Evolutionary conservation across 2,888 invertebrate genomes (phyloP).

Genomic region (Leptarthrus brevirostris): DNA sequence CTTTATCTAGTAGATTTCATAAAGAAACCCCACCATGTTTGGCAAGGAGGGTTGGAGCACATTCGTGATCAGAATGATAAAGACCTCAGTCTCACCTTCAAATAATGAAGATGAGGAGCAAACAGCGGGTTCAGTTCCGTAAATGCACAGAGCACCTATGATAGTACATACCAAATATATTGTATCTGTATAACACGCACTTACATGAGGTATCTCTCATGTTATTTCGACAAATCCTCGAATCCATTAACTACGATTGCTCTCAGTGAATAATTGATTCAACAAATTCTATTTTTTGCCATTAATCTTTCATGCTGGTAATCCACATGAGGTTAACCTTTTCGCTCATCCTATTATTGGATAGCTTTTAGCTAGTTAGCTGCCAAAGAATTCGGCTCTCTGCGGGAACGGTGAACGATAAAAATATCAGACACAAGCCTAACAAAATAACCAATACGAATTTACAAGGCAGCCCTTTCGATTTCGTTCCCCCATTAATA

Average conservation of each 20-base stretch:
- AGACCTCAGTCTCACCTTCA: conserved; percentile 4
- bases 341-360: conserved; percentile 10
- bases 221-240: conserved; percentile 55
- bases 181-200: not conserved
- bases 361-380: conserved; percentile 37
- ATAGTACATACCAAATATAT: no score
- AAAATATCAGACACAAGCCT: conserved; percentile 13
- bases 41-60: not conserved
- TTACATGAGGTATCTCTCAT: conserved; percentile 2
- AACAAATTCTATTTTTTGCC: conserved; percentile 52
- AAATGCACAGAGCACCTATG: not conserved
- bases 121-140: not conserved
- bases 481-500: conserved; percentile 56
- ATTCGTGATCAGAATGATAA: conserved; percentile 41
- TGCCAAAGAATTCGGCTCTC: conserved; percentile 7
- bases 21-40: conserved; percentile 54
- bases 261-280: conserved; percentile 55
- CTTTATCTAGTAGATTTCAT: conserved; percentile 57
- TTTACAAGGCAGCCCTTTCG: conserved; percentile 43
- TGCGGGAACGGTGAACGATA: conserved; percentile 6
- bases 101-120: conserved; percentile 2
- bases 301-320: conserved; percentile 44
- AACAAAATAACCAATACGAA: conserved; percentile 20
- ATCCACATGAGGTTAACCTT: conserved; percentile 48
- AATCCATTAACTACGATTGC: conserved; percentile 55